Evolutionary conservation across 2,113 vertebrate genomes (phyloP).

Genomic region (Lophius piscatorius): DNA sequence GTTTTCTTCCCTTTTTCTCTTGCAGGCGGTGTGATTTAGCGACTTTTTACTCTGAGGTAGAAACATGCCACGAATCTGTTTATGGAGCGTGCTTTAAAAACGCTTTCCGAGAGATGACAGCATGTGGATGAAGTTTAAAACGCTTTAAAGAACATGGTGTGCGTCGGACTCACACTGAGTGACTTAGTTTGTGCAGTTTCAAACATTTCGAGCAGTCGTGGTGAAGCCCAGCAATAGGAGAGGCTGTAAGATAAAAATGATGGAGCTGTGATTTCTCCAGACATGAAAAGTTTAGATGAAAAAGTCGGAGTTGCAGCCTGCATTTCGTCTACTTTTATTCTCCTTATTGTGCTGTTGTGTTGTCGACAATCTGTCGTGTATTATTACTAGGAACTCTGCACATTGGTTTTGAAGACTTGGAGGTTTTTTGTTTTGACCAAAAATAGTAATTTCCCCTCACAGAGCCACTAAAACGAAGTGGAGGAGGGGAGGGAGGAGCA

Average conservation of each 20-base stretch:
- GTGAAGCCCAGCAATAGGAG: slow-evolving; percentile 8
- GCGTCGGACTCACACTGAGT: slow-evolving; percentile 52
- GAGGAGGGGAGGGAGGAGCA: slow-evolving; percentile 57
- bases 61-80: slow-evolving; percentile 72
- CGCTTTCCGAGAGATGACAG: slow-evolving; percentile 69
- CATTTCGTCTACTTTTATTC: slow-evolving; percentile 12
- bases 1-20: background rate
- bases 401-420: slow-evolving; percentile 14
- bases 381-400: slow-evolving; percentile 22
- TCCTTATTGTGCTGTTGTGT: background rate
- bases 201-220: slow-evolving; percentile 39
- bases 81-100: slow-evolving; percentile 32
- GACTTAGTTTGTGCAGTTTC: slow-evolving; percentile 59
- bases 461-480: slow-evolving; percentile 61
- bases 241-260: slow-evolving; percentile 6
- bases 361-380: background rate
- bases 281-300: slow-evolving; percentile 56
- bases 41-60: slow-evolving; percentile 42
- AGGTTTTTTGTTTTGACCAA: slow-evolving; percentile 47
- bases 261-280: slow-evolving; percentile 8
- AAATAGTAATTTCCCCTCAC: slow-evolving; percentile 48
- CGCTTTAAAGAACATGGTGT: slow-evolving; percentile 53
- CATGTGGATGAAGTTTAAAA: slow-evolving; percentile 54
- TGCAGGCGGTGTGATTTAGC: slow-evolving; percentile 33
- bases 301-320: slow-evolving; percentile 57